Conservation (phyloP, 1,140 invertebrate genomes). For the Hycleus cichorii region DNA sequence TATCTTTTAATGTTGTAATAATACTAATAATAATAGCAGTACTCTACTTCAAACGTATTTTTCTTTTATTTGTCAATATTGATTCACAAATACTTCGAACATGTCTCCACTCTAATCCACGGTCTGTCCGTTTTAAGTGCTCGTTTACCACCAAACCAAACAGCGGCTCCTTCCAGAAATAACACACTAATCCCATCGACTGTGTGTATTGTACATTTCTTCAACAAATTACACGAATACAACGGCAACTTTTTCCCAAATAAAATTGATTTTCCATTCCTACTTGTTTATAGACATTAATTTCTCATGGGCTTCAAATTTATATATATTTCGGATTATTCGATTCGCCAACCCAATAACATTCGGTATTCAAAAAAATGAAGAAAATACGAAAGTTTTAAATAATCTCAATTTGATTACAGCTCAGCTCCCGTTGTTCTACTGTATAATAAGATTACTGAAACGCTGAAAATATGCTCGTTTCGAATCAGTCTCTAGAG, state of each 20-base stretch:
- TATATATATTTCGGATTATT: too few species aligned
- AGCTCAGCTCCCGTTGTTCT: too few species aligned
- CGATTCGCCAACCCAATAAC: too few species aligned
- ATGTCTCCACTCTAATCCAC: constrained; percentile 13
- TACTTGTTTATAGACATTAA: too few species aligned
- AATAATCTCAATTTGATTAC: not conserved
- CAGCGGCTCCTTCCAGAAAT: not conserved
- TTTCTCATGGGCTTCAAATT: too few species aligned
- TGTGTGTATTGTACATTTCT: too few species aligned
- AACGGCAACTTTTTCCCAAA: too few species aligned
- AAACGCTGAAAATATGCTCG: not conserved
- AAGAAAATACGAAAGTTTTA: not conserved
- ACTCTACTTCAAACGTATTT: constrained; percentile 12
- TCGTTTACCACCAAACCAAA: not conserved
- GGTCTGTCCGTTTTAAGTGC: constrained; percentile 7
- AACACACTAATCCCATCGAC: too few species aligned
- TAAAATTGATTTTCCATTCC: too few species aligned
- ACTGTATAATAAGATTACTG: not conserved
- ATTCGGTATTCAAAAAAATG: not conserved
- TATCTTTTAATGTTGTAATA: constrained; percentile 5
- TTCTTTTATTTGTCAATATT: constrained; percentile 19
- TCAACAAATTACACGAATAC: too few species aligned
- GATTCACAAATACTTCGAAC: constrained; percentile 17
- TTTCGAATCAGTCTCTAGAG: not conserved
- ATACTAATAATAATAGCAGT: constrained; percentile 5